These are phyloP conservation scores for Willisornis vidua DNA, from an alignment of 2,113 vertebrate genomes.

Conservation along the genomic window DNA sequence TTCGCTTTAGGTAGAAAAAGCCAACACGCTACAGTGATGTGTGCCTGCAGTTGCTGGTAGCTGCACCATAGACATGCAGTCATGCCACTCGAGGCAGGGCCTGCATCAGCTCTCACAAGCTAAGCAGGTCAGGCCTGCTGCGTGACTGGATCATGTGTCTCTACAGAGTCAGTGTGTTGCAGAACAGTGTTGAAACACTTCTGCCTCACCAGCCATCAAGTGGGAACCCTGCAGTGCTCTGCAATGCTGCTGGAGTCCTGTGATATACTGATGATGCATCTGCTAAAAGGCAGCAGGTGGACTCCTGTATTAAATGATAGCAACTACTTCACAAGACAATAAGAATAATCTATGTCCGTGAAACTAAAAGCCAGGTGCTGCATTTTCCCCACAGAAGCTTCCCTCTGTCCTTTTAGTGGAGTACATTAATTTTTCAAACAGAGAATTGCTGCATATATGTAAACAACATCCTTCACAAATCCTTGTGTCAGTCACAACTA, in stretches of 20 bases:
- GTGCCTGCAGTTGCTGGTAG: background rate
- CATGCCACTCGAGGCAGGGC: background rate
- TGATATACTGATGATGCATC: background rate
- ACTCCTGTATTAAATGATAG: background rate
- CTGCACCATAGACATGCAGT: background rate
- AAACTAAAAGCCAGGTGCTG: background rate
- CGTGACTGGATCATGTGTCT: background rate
- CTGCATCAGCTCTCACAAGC: background rate
- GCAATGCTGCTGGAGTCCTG: background rate
- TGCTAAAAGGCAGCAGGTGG: background rate
- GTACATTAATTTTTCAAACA: background rate
- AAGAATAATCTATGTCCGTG: background rate
- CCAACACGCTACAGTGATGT: background rate
- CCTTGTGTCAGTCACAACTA: background rate
- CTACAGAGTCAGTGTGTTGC: background rate
- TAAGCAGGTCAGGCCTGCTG: constrained; percentile 55
- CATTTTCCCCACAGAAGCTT: background rate
- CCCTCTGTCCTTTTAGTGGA: background rate
- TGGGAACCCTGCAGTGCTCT: background rate
- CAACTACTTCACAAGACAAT: background rate
- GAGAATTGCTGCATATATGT: background rate
- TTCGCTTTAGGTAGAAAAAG: background rate
- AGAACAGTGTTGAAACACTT: background rate
- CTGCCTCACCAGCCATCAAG: background rate
- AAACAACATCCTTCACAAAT: background rate